Conservation (phyloP, 2,113 vertebrate genomes). For the Ranitomeya variabilis region DNA sequence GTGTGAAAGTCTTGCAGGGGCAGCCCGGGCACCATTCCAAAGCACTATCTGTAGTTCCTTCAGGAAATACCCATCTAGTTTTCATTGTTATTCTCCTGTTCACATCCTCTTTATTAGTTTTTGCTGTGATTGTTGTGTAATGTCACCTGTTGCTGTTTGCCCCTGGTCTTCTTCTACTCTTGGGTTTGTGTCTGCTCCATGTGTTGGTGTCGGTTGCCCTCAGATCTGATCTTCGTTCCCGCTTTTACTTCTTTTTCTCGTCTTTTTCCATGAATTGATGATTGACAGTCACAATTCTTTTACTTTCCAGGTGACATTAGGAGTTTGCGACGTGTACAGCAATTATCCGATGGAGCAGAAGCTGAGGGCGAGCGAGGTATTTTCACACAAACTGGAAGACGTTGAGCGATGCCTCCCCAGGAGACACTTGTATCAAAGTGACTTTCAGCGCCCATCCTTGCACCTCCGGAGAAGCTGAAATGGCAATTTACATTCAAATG, state of each 20-base stretch:
- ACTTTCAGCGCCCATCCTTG: not conserved
- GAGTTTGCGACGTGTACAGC: not conserved
- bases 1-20: no score
- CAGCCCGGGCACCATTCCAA: no score
- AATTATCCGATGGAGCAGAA: not conserved
- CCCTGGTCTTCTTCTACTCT: no score
- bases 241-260: not conserved
- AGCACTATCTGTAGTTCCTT: no score
- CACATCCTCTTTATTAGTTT: no score
- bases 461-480: not conserved
- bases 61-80: no score
- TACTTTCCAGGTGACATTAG: not conserved
- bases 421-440: not conserved
- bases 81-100: no score
- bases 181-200: no score
- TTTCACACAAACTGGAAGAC: not conserved
- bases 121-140: no score
- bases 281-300: not conserved
- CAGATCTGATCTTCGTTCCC: no score
- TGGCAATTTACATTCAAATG: conserved; percentile 16
- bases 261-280: not conserved
- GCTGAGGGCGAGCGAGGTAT: not conserved
- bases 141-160: no score
- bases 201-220: no score
- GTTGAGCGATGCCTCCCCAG: not conserved